Evolutionary conservation across 2,113 vertebrate genomes (phyloP).

Genomic region (Acinonyx jubatus): DNA sequence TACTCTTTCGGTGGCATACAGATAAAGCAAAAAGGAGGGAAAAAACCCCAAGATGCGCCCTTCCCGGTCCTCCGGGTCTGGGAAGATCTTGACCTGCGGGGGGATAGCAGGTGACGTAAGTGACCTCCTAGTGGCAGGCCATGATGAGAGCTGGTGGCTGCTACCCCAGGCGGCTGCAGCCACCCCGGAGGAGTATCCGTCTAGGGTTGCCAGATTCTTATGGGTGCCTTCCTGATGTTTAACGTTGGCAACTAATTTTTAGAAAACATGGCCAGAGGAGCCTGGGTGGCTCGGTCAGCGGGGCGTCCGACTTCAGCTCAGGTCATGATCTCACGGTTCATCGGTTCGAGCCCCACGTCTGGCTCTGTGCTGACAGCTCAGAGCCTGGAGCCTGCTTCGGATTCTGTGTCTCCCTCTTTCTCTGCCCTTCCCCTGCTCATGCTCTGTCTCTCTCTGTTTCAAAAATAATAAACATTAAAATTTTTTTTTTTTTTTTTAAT

Average conservation of each 20-base stretch:
- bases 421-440: too few relatives aligned
- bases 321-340: background rate
- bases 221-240: background rate
- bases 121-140: background rate
- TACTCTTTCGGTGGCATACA: fast-evolving
- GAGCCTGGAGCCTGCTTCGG: too few relatives aligned
- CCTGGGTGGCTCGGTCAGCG: background rate
- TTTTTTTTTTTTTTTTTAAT: background rate
- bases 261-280: background rate
- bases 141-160: fast-evolving
- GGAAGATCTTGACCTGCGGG: background rate
- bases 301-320: background rate
- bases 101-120: background rate
- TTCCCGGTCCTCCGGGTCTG: background rate
- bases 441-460: too few relatives aligned
- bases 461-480: too few relatives aligned
- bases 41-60: too few relatives aligned
- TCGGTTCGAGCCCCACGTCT: background rate
- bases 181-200: fast-evolving
- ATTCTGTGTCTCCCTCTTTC: too few relatives aligned
- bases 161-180: background rate
- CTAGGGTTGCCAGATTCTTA: background rate
- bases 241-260: background rate
- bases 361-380: background rate
- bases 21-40: background rate